Evolutionary conservation across 2,113 vertebrate species (phyloP).

Genomic region (Beaufortia kweichowensis): DNA sequence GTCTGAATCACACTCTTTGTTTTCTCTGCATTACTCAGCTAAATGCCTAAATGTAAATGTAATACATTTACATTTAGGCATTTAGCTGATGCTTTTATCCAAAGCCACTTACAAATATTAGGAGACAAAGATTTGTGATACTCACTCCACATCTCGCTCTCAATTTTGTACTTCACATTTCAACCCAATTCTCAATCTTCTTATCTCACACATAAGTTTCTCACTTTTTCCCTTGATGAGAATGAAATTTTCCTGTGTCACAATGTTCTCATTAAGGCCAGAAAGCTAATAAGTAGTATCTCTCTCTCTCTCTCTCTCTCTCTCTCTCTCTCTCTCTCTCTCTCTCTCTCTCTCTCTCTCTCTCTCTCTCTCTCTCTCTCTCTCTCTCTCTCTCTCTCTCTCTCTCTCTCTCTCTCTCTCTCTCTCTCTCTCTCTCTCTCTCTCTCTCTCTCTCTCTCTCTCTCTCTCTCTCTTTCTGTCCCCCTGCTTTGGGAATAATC

Average conservation of each 20-base stretch:
- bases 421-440: conserved; percentile 11
- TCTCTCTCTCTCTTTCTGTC: conserved; percentile 23
- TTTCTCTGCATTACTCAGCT: no score
- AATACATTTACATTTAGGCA: no score
- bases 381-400: conserved; percentile 13
- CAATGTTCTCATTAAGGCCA: not conserved
- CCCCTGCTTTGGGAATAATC: conserved; percentile 47
- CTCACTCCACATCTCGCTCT: not conserved
- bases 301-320: conserved; percentile 1
- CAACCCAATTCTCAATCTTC: not conserved
- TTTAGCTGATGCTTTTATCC: no score
- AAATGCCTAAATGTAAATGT: no score
- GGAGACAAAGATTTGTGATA: no score
- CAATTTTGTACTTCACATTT: not conserved
- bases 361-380: conserved; percentile 12
- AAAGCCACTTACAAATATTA: no score
- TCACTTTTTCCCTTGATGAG: not conserved
- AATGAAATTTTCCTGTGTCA: not conserved
- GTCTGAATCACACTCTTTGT: not conserved
- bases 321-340: no score
- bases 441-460: conserved; percentile 13
- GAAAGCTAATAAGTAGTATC: conserved; percentile 26
- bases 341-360: no score
- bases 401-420: conserved; percentile 1
- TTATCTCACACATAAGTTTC: not conserved